phyloP scores from a whole-genome alignment of 2,113 vertebrate genomes.

The Lepus americanus region DNA sequence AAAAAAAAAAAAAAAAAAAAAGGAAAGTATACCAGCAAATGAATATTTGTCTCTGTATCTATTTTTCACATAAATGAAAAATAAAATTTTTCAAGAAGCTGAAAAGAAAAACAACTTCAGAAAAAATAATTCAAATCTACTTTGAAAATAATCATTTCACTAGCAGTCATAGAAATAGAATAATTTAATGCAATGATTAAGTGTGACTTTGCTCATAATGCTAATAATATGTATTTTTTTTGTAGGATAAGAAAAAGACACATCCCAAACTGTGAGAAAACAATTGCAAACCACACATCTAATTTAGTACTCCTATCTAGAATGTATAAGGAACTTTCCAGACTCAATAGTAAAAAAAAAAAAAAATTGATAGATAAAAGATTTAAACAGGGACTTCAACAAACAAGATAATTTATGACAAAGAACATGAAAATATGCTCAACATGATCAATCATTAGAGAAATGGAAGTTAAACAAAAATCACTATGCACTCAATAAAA shows the following conservation, averaged over 20 bases:
- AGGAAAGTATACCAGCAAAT: too few relatives aligned
- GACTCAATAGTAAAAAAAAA: neutral
- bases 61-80: neutral
- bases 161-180: neutral
- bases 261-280: neutral
- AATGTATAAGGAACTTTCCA: neutral
- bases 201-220: neutral
- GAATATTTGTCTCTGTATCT: too few relatives aligned
- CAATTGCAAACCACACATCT: neutral
- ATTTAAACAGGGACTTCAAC: neutral
- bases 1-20: too few relatives aligned
- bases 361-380: neutral
- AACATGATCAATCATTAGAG: neutral
- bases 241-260: neutral
- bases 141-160: neutral
- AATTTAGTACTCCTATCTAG: neutral
- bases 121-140: neutral
- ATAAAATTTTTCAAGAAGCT: too few relatives aligned
- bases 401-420: slow-evolving; percentile 5
- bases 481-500: neutral
- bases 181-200: neutral
- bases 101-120: too few relatives aligned
- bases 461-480: slow-evolving; percentile 21
- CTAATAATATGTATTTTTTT: neutral
- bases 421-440: neutral